phyloP scores from a whole-genome alignment of 2,113 vertebrate species.

The Misgurnus mizolepis region DNA sequence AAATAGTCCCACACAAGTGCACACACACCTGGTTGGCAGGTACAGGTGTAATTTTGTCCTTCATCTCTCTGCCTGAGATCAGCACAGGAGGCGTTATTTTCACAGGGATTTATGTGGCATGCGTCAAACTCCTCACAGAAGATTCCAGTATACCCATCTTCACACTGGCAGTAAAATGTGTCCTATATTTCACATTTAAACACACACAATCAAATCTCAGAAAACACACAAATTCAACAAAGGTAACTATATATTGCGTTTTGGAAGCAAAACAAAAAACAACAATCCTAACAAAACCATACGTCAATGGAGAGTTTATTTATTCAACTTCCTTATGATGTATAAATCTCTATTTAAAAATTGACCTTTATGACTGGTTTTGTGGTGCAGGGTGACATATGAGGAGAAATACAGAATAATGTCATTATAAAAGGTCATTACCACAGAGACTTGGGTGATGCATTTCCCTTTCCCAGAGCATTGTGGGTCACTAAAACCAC shows the following conservation, averaged over 20 bases:
- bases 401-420: not conserved
- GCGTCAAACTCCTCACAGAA: conserved; percentile 94
- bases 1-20: not conserved
- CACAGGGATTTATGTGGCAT: conserved; percentile 84
- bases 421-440: conserved; percentile 60
- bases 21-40: conserved; percentile 81
- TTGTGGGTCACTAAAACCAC: conserved; percentile 73
- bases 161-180: conserved; percentile 89
- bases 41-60: conserved; percentile 86
- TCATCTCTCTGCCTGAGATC: conserved; percentile 82
- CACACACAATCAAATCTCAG: not conserved
- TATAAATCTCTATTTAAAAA: too few relatives aligned
- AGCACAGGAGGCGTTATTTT: conserved; percentile 84
- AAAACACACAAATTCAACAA: not conserved
- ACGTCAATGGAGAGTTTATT: too few relatives aligned
- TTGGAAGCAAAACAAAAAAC: too few relatives aligned
- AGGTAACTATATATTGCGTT: not conserved
- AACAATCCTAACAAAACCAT: too few relatives aligned
- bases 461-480: conserved; percentile 91
- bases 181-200: conserved; percentile 69
- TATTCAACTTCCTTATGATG: too few relatives aligned
- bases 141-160: conserved; percentile 81
- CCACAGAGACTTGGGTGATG: conserved; percentile 84
- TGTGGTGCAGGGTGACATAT: too few relatives aligned
- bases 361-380: too few relatives aligned